A percentile compares a stretch with the other conserved stretches of the same genome.
Evolutionary conservation across 2,797 vertebrate genomes (phyloP).

Genomic region (Synaphobranchus kaupii): DNA sequence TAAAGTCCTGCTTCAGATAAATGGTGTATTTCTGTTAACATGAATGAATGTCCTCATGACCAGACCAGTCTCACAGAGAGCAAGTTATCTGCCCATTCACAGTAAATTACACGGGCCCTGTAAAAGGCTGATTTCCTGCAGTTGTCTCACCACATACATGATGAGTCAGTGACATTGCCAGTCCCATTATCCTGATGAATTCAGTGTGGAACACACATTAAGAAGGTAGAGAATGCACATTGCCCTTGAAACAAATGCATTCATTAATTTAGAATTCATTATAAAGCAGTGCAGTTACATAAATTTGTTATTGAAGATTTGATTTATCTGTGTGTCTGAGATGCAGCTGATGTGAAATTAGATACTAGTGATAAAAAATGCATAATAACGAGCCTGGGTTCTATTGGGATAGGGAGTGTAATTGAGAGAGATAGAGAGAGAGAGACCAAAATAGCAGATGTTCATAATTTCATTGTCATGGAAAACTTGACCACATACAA

Average conservation of each 20-base stretch:
- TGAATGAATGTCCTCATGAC: background rate
- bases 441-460: background rate
- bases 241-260: background rate
- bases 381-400: background rate
- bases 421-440: conserved; percentile 15
- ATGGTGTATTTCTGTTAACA: background rate
- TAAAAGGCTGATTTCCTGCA: background rate
- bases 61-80: background rate
- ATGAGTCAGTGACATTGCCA: background rate
- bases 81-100: background rate
- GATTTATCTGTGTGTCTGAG: background rate
- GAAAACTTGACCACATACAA: background rate
- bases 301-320: background rate
- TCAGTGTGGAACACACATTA: background rate
- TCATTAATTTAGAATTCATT: background rate
- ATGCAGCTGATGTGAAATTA: background rate
- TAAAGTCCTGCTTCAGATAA: background rate
- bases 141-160: background rate
- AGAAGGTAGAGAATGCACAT: background rate
- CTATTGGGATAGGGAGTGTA: background rate
- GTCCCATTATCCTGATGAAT: background rate
- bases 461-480: background rate
- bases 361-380: background rate
- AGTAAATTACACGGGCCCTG: background rate
- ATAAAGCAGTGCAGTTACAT: background rate